phyloP scores from a whole-genome alignment of 2,113 vertebrate species.

The Morone saxatilis region DNA sequence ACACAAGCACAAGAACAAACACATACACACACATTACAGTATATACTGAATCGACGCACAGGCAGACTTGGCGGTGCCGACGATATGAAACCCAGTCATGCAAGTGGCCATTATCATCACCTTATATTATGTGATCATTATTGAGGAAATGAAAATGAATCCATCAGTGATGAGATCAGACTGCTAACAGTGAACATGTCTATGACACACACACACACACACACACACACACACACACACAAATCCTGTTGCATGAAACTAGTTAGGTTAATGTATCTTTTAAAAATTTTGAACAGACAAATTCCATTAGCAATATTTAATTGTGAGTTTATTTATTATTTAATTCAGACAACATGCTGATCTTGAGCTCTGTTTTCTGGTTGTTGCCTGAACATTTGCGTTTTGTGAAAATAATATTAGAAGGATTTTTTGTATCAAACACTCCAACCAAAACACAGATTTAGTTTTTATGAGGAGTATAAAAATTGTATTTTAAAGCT shows the following conservation, averaged over 20 bases:
- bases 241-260: background rate
- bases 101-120: conserved; percentile 59
- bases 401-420: too few relatives aligned
- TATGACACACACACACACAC: conserved; percentile 15
- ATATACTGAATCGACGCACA: conserved; percentile 27
- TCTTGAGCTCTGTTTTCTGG: background rate
- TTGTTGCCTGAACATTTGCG: background rate
- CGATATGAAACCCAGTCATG: conserved; percentile 55
- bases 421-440: background rate
- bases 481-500: background rate
- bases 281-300: background rate
- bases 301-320: background rate
- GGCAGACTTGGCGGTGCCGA: conserved; percentile 70
- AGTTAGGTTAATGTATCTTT: background rate
- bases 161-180: conserved; percentile 67
- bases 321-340: background rate
- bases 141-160: conserved; percentile 55
- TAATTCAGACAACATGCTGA: background rate
- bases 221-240: background rate
- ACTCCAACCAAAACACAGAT: background rate
- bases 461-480: background rate
- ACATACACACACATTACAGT: conserved; percentile 35
- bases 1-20: conserved; percentile 62
- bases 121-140: conserved; percentile 58
- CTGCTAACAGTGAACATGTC: conserved; percentile 55